These are phyloP conservation scores for Erebia aethiops DNA, from an alignment of 2,888 invertebrate genomes.

Conservation along the genomic window DNA sequence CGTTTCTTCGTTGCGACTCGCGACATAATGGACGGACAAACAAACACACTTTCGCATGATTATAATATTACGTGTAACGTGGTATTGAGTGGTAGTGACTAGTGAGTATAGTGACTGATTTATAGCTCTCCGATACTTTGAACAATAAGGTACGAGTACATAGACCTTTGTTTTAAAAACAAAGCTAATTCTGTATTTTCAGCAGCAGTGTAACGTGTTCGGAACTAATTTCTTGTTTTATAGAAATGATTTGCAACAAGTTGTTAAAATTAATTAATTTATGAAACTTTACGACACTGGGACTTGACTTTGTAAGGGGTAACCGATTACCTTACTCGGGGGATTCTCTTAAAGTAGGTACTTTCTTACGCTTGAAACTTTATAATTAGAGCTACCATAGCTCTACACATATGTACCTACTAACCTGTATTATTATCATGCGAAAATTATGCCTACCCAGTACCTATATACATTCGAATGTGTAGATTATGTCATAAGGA, in stretches of 20 bases:
- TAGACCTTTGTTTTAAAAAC: not conserved
- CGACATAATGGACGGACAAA: no score
- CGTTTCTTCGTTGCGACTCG: no score
- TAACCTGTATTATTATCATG: no score
- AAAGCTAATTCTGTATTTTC: slow-evolving; percentile 1
- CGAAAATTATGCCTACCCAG: no score
- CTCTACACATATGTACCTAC: not conserved
- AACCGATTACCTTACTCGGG: not conserved
- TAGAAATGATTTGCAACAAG: slow-evolving; percentile 25
- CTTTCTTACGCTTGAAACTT: not conserved
- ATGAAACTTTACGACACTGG: not conserved
- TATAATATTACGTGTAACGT: no score
- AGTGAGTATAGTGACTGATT: no score
- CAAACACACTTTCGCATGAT: no score
- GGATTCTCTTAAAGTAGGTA: no score
- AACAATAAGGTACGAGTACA: no score
- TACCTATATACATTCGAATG: no score
- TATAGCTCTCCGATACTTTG: not conserved
- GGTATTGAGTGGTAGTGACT: no score
- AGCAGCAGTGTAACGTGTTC: slow-evolving; percentile 7
- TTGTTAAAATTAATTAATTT: not conserved
- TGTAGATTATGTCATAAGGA: no score
- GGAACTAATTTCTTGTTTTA: slow-evolving; percentile 27
- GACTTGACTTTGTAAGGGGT: not conserved
- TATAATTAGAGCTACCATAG: not conserved